Evolutionary conservation across 2,797 vertebrate genomes (phyloP).

Genomic region (Sebastolobus alascanus): DNA sequence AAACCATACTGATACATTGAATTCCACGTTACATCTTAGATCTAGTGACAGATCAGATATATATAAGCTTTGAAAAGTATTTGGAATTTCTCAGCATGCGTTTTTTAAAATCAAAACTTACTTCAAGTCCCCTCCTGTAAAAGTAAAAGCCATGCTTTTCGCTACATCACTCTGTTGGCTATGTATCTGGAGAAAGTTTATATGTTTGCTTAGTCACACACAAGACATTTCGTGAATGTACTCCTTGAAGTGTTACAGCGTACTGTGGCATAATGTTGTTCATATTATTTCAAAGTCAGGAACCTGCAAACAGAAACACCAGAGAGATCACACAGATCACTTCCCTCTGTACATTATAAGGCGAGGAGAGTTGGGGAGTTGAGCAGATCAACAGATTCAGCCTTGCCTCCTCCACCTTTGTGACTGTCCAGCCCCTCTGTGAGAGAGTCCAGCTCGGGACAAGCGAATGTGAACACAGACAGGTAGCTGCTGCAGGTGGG

Average conservation of each 20-base stretch:
- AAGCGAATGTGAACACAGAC: constrained; percentile 95
- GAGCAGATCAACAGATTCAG: constrained; percentile 94
- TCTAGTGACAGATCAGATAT: constrained; percentile 91
- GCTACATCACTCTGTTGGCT: constrained; percentile 88
- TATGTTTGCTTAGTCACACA: constrained; percentile 68
- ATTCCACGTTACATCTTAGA: constrained; percentile 92
- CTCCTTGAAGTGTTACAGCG: constrained; percentile 75
- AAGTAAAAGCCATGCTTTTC: constrained; percentile 94
- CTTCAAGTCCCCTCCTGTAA: constrained; percentile 82
- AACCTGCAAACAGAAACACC: constrained; percentile 66
- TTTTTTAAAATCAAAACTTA: constrained; percentile 89
- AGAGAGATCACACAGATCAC: constrained; percentile 54
- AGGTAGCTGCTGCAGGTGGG: constrained; percentile 94
- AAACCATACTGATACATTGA: constrained; percentile 90
- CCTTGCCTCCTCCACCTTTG: constrained; percentile 91
- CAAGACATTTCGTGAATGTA: constrained; percentile 74
- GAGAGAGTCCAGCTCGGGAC: constrained; percentile 93
- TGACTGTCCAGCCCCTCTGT: constrained; percentile 90
- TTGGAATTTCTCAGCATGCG: constrained; percentile 93
- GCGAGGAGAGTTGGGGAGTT: constrained; percentile 98
- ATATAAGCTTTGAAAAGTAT: constrained; percentile 89
- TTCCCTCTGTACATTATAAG: constrained; percentile 85
- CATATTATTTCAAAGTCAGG: constrained; percentile 63
- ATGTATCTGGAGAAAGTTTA: constrained; percentile 88
- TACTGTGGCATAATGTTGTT: constrained; percentile 71